Base-by-base conservation (phyloP, 1,140 invertebrate genomes). In the Drosophila pruinosa region DNA sequence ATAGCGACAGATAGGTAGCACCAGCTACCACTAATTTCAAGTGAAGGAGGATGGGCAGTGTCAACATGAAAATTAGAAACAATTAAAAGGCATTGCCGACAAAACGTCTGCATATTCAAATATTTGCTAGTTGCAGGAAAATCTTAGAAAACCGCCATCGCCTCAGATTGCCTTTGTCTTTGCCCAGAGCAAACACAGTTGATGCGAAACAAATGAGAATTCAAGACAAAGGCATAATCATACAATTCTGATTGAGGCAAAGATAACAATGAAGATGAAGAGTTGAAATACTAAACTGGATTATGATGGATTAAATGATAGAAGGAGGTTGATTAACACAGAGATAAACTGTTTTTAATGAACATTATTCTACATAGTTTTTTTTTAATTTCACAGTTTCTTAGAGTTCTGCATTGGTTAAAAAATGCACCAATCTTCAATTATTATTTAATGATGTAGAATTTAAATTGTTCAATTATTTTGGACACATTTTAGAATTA, bases 1-100 rank as follows among this genome's bases (percentile, higher is more conserved):
- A 80, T 85, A 77, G 73, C 72, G 63, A 48, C 34, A 54, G 71
- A 65, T 76, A 38, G 15, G 39, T 41, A 41, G 39, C 39, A 21
- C 43, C 19, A 39, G 19, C 17, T 69, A 63, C 47, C 48, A 12
- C 26, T 45, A 5, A 8, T 12, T 17, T 10, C 62, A 48, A 74
- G 63, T 48, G 12, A 21, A 34, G 8, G 62, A n/a, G 59, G 36
- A 38, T 39, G 21, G 41, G 52, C 12, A 62, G 56, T 64, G 79
- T 83, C 80, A 83, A 83, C 79, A 83, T 26, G 22, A 62, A 85
- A 85, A 83, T 85, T 85, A 85, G 79, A 83, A 83, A 80, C 76
- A 79, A 83, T 83, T 83, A 85, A 85, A 75, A 80, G 77, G 45
- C 76, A 72, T 57, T 47, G 63, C 81, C 80, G 79, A 54, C 78